Evolutionary conservation across 2,113 vertebrate species (phyloP).

Genomic region (Peromyscus maniculatus): DNA sequence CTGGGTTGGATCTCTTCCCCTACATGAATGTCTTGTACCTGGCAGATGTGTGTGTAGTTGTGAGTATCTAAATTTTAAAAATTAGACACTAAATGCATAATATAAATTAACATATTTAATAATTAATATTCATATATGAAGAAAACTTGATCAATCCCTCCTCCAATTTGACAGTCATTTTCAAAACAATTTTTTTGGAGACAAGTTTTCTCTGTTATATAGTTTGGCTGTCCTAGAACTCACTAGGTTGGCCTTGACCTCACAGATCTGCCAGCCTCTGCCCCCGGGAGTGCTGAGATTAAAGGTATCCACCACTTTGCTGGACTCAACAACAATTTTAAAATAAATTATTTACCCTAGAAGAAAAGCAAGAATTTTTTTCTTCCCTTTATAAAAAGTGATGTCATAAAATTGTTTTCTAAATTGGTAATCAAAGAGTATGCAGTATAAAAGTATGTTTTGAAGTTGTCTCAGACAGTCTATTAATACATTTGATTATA

Average conservation of each 20-base stretch:
- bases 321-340: background rate
- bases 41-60: rapidly evolving
- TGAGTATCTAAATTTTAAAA: background rate
- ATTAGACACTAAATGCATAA: background rate
- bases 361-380: background rate
- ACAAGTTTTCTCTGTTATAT: background rate
- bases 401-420: background rate
- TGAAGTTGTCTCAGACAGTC: background rate
- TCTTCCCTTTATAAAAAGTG: background rate
- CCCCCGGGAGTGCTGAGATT: background rate
- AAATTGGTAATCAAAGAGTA: background rate
- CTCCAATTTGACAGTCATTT: background rate
- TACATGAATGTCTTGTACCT: no score
- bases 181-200: background rate
- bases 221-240: background rate
- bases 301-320: background rate
- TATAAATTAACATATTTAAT: conserved; percentile 24
- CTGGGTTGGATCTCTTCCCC: background rate
- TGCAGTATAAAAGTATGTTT: background rate
- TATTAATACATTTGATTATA: background rate
- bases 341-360: background rate
- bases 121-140: background rate
- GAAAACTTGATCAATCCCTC: background rate
- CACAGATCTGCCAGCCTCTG: background rate
- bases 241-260: background rate